A percentile compares a stretch with the other conserved stretches of the same genome.
Conservation (phyloP, 2,797 vertebrate genomes). For the Labroides dimidiatus region DNA sequence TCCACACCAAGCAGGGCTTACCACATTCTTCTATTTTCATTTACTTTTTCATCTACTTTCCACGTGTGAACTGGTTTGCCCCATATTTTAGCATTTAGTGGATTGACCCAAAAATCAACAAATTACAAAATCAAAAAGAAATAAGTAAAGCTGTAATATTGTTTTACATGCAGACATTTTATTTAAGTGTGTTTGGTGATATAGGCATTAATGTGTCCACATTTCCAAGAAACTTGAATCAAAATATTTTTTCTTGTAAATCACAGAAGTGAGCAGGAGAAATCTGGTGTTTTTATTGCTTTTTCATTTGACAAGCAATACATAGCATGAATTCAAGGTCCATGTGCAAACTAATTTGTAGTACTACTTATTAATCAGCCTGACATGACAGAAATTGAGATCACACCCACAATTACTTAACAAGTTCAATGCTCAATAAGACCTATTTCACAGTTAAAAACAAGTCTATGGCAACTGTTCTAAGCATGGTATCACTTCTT, state of each 20-base stretch:
- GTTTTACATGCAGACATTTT: too few species aligned
- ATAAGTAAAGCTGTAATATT: too few species aligned
- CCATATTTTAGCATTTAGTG: too few species aligned
- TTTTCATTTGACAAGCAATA: constrained; percentile 1
- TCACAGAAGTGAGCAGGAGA: not conserved
- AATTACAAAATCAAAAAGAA: too few species aligned
- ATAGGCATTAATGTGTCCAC: too few species aligned
- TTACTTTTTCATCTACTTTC: too few species aligned
- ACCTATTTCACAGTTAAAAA: not conserved
- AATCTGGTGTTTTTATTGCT: constrained; percentile 38
- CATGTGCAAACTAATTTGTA: not conserved
- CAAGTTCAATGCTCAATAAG: constrained; percentile 4
- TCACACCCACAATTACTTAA: constrained; percentile 5
- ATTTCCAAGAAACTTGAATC: too few species aligned
- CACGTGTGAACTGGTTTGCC: too few species aligned
- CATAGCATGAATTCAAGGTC: constrained; percentile 15
- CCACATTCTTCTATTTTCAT: too few species aligned
- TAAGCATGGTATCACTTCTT: not conserved
- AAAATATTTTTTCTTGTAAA: not conserved
- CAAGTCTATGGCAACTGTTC: not conserved
- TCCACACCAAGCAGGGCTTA: too few species aligned
- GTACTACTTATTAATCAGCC: constrained; percentile 1
- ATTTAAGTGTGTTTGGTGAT: too few species aligned
- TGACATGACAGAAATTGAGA: constrained; percentile 9
- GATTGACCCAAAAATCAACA: too few species aligned